phyloP scores from a whole-genome alignment of 2,113 vertebrate species.

The Lathamus discolor region DNA sequence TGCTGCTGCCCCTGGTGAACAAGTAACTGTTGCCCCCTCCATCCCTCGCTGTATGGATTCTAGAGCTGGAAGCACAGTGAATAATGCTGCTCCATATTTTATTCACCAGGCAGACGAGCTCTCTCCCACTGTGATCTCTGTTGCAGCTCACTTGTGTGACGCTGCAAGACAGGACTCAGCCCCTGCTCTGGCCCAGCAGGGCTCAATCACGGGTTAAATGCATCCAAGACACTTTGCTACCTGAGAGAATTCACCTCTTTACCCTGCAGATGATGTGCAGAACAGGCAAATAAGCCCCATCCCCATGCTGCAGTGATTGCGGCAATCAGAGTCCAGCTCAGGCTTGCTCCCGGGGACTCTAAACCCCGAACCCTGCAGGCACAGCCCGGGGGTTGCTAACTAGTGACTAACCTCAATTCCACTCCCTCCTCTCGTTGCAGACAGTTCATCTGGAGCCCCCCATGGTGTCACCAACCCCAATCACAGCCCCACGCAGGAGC shows the following conservation, averaged over 20 bases:
- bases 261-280: not conserved
- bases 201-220: not conserved
- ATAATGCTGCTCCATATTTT: not conserved
- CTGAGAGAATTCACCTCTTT: not conserved
- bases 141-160: not conserved
- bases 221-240: not conserved
- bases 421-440: not conserved
- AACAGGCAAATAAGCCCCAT: not conserved
- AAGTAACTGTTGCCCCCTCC: not conserved
- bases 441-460: not conserved
- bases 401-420: slow-evolving; percentile 39
- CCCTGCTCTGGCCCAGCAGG: not conserved
- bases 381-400: not conserved
- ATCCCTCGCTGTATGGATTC: accelerated
- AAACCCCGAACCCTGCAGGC: not conserved
- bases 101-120: not conserved
- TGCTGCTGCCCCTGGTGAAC: not conserved
- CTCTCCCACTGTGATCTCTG: not conserved
- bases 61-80: not conserved
- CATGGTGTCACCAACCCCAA: not conserved
- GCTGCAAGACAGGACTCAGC: not conserved
- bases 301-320: slow-evolving; percentile 15
- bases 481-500: not conserved
- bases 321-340: slow-evolving; percentile 41
- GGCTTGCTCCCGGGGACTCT: not conserved